Conservation (phyloP, 2,797 vertebrate genomes). For the Lemur catta region DNA sequence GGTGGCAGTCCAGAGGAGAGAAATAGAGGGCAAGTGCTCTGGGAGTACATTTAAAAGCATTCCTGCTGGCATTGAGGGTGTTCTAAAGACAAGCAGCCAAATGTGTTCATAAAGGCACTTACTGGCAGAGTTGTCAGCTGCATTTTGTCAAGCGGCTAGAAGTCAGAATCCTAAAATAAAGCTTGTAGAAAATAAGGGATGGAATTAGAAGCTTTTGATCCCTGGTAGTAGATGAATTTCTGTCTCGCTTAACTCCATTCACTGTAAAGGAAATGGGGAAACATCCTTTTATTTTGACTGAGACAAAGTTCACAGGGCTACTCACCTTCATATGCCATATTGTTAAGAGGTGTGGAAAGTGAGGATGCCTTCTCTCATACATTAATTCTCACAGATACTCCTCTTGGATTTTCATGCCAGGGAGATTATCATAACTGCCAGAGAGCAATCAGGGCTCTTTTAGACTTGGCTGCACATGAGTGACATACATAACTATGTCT, state of each 20-base stretch:
- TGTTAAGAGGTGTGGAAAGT: neutral
- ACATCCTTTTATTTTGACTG: neutral
- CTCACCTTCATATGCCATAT: neutral
- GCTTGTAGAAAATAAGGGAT: neutral
- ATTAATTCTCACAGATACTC: neutral
- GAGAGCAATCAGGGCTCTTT: neutral
- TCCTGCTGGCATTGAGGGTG: slow-evolving; percentile 44
- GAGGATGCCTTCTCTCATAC: neutral
- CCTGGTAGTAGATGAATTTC: neutral
- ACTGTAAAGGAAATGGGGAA: neutral
- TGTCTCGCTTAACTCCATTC: neutral
- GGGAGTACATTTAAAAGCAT: slow-evolving; percentile 42
- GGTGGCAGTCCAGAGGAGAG: neutral
- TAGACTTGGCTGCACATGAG: neutral
- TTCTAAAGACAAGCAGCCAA: slow-evolving; percentile 32
- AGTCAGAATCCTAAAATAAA: neutral
- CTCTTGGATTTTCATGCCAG: neutral
- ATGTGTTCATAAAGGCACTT: slow-evolving; percentile 38
- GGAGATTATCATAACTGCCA: neutral
- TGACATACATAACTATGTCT: neutral
- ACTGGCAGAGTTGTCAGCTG: neutral
- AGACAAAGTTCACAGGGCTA: neutral
- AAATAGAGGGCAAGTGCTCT: slow-evolving; percentile 5
- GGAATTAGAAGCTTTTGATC: neutral
- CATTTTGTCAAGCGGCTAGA: slow-evolving; percentile 31